Base-by-base conservation (phyloP, 2,888 invertebrate species). In the Endotricha flammealis region DNA sequence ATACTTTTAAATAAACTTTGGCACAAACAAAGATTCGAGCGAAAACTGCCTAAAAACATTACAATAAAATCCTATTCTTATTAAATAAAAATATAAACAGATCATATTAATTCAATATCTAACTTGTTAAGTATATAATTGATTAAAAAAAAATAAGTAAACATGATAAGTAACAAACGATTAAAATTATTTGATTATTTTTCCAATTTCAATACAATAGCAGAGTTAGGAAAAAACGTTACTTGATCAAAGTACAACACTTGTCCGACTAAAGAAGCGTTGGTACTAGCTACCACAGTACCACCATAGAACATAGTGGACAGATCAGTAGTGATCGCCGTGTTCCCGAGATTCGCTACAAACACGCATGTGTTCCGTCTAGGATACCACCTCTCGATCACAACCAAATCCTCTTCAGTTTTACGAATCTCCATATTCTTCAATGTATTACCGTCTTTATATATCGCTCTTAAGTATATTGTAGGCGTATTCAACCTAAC, bases 261-360 rank as follows among this genome's bases (percentile, higher is more conserved):
- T 54, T 79, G 56, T 2, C 83, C 85, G 29, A 85, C 46, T 29
- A 79, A 50, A 14, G 78, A 69, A 0, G 46, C 46, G 42, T 87
- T 83, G 10, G 86, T 85, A 7, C 74, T 68, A 23, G 77, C 81
- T 12, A 85, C 70, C 2, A 87, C 80, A 1, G 67, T 76, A 0
- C 95, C 95, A 32, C 93, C 92, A 60, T 94, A 95, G 64, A 93
- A 92, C 72, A 92, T 88, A 1, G 90, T 88, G 0, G 94, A 93
- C 38, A 95, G 81, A 75, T 95, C 94, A 33, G 91, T 90, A 1
- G 88, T 88, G 23, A 91, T 88, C 10, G 88, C 75, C 5, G 65
- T 66, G 23, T 67, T 78, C 0, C 92, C 93, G 2, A 94, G 86
- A 79, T 95, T 95, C 1, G 91, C 91, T 0, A 95, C 89, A 41